Evolutionary conservation across 2,797 vertebrate genomes (phyloP), one percentile per base, ranked within the genome.

Genomic region (Sebastes itinus): DNA sequence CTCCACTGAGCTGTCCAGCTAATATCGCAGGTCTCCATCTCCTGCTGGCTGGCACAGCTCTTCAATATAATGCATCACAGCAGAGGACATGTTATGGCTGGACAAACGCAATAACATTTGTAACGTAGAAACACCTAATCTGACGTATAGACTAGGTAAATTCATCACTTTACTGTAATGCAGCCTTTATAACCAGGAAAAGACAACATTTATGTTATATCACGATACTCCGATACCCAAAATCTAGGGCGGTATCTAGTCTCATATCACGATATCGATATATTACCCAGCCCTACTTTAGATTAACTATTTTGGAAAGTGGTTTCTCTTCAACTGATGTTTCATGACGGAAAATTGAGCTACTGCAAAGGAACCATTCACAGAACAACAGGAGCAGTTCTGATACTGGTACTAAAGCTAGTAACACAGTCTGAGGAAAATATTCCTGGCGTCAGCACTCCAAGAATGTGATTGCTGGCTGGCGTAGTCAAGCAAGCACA

Each of bases 361-460:
- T 33, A 33, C 56, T 46, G 52, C n/a, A 55, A 46, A 58, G 7
- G 13, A 65, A 46, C 66, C 14, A n/a, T 75, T 78, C 56, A 70
- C 11, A 71, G 46, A 72, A 27, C 63, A 77, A 71, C 74, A 58
- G 12, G 52, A 22, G 80, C 60, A 32, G 42, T 20, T 38, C 60
- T 88, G 66, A 87, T 81, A 87, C 35, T 33, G 69, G 59, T 80
- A 55, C 56, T 76, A 59, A 85, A 80, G 76, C 69, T 67, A 23
- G 73, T 64, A 76, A 79, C 73, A 67, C 56, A 72, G 76, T 78
- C 77, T 67, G 60, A 83, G 76, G 83, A 90, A 75, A 88, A 81
- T 88, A 92, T 91, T 88, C 82, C 85, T 91, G 77, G 86, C 88
- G 83, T 92, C 88, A 93, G 88, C 75, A 72, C 75, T 88, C 78